Evolutionary conservation across 2,888 invertebrate species (phyloP), one percentile per base, ranked within the genome.

Genomic region (Drosophila anomelani): DNA sequence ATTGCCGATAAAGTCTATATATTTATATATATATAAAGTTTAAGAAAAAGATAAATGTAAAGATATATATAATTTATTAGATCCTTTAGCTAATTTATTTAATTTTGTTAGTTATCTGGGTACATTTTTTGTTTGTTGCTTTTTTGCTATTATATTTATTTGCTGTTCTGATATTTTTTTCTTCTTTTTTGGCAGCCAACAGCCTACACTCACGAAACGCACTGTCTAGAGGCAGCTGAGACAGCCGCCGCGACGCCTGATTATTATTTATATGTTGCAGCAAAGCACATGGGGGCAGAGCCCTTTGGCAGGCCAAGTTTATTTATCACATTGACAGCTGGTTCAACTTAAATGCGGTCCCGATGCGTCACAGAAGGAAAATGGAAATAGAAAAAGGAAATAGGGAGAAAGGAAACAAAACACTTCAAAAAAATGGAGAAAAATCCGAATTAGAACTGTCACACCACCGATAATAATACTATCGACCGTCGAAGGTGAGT

Each of bases 281-380:
- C 69, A 62, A 41, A 43, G 59, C 59, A n/a, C 39, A 26, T 41
- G 43, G 49, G 36, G 49, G 54, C 61, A 26, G 54, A 17, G 9
- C 29, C 60, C 72, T 36, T 41, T 43, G 44, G 75, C 60, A 39
- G 62, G 73, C 70, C 73, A 82, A 88, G 75, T 80, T 88, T 88
- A 77, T 85, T 85, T 80, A 80, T 85, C 77, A 79, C 88, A 88
- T 88, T 88, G 86, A 79, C 86, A 85, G 76, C 76, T 74, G 73
- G 62, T 80, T 82, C 69, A 79, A 81, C 77, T 81, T 85, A 77
- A 85, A 74, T 83, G 79, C 87, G 87, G 87, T 77, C 69, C 17
- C 36, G 38, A 71, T 70, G 70, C 70, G 70, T 60, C 70, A 54
- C 43, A 47, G 12, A 8, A 17, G 23, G 26, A 20, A 38, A 58